These are phyloP conservation scores for Manis pentadactyla DNA, from an alignment of 2,797 vertebrate genomes.

Conservation along the genomic window DNA sequence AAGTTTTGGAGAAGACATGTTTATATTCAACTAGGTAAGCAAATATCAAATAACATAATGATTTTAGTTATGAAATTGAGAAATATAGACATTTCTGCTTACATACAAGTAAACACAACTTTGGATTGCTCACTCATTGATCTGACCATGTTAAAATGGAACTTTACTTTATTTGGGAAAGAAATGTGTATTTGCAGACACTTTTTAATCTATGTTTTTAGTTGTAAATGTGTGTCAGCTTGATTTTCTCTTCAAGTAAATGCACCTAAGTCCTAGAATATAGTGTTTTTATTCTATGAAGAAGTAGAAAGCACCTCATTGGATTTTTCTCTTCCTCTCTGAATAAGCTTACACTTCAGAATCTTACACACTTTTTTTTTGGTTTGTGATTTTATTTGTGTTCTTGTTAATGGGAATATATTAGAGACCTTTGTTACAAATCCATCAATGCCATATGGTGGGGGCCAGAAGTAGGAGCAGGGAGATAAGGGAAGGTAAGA, in stretches of 20 bases:
- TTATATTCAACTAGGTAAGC: neutral
- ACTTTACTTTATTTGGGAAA: conserved; percentile 38
- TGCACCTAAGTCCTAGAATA: neutral
- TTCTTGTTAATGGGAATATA: neutral
- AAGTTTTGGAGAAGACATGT: neutral
- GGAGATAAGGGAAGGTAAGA: neutral
- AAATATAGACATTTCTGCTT: conserved; percentile 17
- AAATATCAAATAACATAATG: neutral
- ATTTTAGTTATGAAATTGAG: conserved; percentile 34
- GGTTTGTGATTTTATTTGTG: neutral
- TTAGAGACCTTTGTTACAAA: neutral
- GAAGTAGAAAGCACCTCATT: neutral
- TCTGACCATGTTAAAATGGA: neutral
- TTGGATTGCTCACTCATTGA: neutral
- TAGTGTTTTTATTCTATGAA: neutral
- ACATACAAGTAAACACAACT: neutral
- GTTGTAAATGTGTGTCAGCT: neutral
- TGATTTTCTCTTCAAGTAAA: conserved; percentile 33
- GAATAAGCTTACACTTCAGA: neutral
- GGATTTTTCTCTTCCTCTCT: neutral
- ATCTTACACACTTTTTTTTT: neutral
- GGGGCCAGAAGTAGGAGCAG: neutral
- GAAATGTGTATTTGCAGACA: neutral
- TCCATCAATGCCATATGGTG: neutral
- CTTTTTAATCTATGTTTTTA: neutral